These are phyloP conservation scores for Dufourea novaeangliae DNA, from an alignment of 1,140 invertebrate genomes.

Conservation along the genomic window DNA sequence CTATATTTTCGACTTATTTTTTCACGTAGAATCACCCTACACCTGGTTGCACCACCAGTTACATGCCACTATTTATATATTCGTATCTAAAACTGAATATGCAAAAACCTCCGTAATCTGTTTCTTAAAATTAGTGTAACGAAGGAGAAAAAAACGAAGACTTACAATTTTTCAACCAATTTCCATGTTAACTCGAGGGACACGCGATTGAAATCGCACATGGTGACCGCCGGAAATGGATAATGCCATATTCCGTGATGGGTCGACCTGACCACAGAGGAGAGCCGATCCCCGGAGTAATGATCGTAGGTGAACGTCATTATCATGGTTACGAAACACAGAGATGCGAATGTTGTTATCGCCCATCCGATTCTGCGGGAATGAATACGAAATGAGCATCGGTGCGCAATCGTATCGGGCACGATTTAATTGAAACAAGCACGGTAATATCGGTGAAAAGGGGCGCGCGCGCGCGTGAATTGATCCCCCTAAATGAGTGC, in stretches of 20 bases:
- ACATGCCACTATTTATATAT: too few relatives aligned
- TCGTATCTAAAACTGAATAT: too few relatives aligned
- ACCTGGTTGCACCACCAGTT: too few relatives aligned
- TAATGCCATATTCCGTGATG: slow-evolving; percentile 88
- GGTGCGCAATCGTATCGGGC: not conserved
- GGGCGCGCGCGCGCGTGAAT: not conserved
- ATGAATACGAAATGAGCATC: slow-evolving; percentile 25
- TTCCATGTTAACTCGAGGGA: slow-evolving; percentile 77
- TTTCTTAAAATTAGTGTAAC: not conserved
- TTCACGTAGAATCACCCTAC: too few relatives aligned
- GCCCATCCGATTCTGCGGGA: slow-evolving; percentile 79
- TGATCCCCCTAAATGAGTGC: not conserved
- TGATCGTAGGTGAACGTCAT: slow-evolving; percentile 79
- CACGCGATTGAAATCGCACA: slow-evolving; percentile 86
- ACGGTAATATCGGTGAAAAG: not conserved
- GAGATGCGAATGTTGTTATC: slow-evolving; percentile 73
- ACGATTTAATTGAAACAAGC: not conserved
- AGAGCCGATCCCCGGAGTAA: slow-evolving; percentile 78
- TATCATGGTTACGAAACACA: slow-evolving; percentile 77
- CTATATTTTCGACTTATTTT: too few relatives aligned
- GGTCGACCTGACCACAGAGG: slow-evolving; percentile 85
- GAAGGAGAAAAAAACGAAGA: slow-evolving; percentile 8
- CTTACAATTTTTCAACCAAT: slow-evolving; percentile 81
- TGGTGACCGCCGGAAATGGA: slow-evolving; percentile 87
- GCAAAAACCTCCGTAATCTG: too few relatives aligned